phyloP scores from a whole-genome alignment of 2,797 vertebrate species.

The Neoniphon sammara region DNA sequence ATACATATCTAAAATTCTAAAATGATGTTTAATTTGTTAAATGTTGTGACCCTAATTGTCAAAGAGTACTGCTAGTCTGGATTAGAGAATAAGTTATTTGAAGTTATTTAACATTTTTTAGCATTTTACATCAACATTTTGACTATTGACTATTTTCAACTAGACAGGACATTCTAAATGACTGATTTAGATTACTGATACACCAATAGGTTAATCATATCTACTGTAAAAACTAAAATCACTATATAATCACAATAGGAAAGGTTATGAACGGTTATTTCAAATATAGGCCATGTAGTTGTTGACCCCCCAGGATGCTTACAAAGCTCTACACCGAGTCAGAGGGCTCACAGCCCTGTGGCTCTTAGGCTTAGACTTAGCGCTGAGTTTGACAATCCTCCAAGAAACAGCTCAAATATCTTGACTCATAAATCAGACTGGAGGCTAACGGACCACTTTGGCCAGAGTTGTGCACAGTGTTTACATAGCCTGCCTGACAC shows the following conservation, averaged over 20 bases:
- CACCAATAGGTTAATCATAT: not conserved
- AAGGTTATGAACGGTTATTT: not conserved
- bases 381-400: slow-evolving; percentile 21
- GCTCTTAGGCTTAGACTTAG: not conserved
- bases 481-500: slow-evolving; percentile 46
- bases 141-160: too few relatives aligned
- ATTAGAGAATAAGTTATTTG: too few relatives aligned
- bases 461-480: slow-evolving; percentile 38
- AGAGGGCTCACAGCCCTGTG: not conserved
- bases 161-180: too few relatives aligned
- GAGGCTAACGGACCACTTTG: slow-evolving; percentile 2
- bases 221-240: not conserved
- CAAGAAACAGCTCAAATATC: slow-evolving; percentile 40
- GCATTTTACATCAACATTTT: too few relatives aligned
- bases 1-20: too few relatives aligned
- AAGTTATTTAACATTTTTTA: too few relatives aligned
- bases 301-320: slow-evolving; percentile 29
- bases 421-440: slow-evolving; percentile 55
- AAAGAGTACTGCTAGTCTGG: too few relatives aligned
- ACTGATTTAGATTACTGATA: not conserved
- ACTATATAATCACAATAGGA: not conserved
- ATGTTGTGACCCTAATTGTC: too few relatives aligned
- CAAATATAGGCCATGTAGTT: not conserved
- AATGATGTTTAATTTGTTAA: too few relatives aligned
- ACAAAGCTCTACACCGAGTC: slow-evolving; percentile 6